Evolutionary conservation across 2,113 vertebrate species (phyloP), one percentile per base, ranked within the genome.

Genomic region (Egretta garzetta): DNA sequence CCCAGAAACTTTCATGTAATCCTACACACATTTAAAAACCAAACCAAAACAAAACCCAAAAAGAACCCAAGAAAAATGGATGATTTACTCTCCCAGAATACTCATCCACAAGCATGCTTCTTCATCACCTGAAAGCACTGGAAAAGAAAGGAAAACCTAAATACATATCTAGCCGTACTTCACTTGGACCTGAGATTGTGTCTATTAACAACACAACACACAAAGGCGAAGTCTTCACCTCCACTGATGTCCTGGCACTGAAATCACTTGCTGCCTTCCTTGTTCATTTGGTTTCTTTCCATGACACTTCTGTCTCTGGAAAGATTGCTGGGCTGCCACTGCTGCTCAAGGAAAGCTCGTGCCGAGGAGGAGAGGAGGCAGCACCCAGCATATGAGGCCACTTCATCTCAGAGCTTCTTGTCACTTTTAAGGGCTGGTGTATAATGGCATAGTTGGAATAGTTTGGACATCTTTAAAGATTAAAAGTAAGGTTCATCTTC

Each of bases 281-380:
- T 52, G 43, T 79, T 62, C 28, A 55, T 93, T 88, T 63, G 59
- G 9, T 39, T 77, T 76, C 95, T 97, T 81, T 55, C 64, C 81
- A 30, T 77, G 21, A 92, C 86, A 92, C n/a, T 89, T 47, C 50
- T 88, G 90, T 77, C 66, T n/a, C 41, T 80, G 93, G 59, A 97
- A 83, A 30, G 73, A 80, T 68, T 74, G 45, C 47, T 82, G 76
- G 55, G 79, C 86, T 82, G 64, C 32, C 30, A 79, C 47, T 62
- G 92, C 32, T 37, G 12, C 72, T 90, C 11, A 11, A 80, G 53
- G 33, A 89, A 95, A 90, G 49, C 83, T 95, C 7, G 1, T 63
- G 72, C 67, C 39, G 11, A 91, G 91, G 47, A 95, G 70, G 66
- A 91, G 70, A 68, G 20, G 28, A 94, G 80, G 82, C 77, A 97